Base-by-base conservation (phyloP, 2,113 vertebrate species). In the Colistium nudipinnis region DNA sequence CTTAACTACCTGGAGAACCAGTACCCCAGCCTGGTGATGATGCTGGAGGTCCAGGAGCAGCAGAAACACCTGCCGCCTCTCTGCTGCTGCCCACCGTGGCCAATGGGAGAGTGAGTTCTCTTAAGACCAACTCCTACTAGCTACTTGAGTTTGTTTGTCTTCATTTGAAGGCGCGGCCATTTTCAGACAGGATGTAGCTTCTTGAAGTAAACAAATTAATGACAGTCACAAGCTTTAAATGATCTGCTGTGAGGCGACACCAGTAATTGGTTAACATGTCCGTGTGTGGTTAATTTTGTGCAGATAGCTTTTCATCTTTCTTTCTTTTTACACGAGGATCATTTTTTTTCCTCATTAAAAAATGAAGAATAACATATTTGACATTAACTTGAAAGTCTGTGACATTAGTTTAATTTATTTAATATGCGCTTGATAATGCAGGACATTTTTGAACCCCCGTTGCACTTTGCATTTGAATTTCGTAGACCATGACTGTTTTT, bases 91-190 rank as follows among this genome's bases (percentile, higher is more conserved):
- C 97, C 96, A 0, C 93, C 96, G 0, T 99, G 98, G 97, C 92
- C 95, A 31, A 98, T 99, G 98, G 98, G 98, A 95, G 97, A 99
- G 98, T 99, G 87, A 95, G 98, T 96, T 80, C 61, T n/a, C 33
- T 41, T 43, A 25, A 44, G 2, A 65, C 8, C 2, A 7, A 35
- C 6, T 20, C 9, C 31, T 33, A 6, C 9, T 33, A n/a, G n/a
- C n/a, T n/a, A n/a, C n/a, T n/a, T n/a, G n/a, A 33, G 14, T 39
- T 39, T 30, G 22, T 39, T 48, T 4, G 3, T 10, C 45, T 65
- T 47, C 44, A 12, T 72, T 24, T 44, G 4, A 12, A 17, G 12
- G 6, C 22, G 19, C 13, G 12, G 38, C 38, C 4, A 13, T 30
- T 14, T 31, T 24, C 6, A 54, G 28, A 51, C 20, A 16, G 38